These are phyloP conservation scores for Brachionus plicatilis DNA, from an alignment of 1,140 invertebrate genomes.

Conservation along the genomic window DNA sequence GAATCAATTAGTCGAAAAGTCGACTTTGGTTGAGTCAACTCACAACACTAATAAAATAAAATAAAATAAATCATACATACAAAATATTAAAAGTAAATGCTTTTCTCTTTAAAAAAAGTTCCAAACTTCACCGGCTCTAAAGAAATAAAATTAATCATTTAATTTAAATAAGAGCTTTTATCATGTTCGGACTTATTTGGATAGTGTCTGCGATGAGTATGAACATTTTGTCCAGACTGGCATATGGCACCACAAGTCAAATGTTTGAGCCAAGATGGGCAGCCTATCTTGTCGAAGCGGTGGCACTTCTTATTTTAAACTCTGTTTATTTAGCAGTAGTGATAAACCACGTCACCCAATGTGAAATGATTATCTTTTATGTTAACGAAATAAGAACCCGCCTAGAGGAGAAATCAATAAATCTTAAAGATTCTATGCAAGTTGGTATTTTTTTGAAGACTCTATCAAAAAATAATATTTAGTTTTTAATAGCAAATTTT, in stretches of 20 bases:
- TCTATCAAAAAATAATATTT: not conserved
- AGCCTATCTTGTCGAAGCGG: conserved; percentile 47
- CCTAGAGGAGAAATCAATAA: conserved; percentile 53
- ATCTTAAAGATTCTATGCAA: conserved; percentile 54
- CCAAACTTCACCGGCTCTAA: no score
- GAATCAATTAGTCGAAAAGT: no score
- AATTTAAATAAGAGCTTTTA: conserved; percentile 42
- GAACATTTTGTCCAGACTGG: conserved; percentile 49
- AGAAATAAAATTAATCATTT: not conserved
- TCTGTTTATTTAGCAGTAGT: conserved; percentile 52
- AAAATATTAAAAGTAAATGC: no score
- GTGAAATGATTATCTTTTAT: conserved; percentile 55
- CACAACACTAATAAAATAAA: not conserved
- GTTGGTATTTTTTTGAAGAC: conserved; percentile 43
- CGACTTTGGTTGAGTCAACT: no score
- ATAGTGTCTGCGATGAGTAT: conserved; percentile 47
- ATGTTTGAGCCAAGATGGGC: conserved; percentile 44
- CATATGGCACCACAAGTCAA: conserved; percentile 43
- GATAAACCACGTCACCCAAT: conserved; percentile 55
- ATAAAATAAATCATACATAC: no score
- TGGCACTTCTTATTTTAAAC: conserved; percentile 49
- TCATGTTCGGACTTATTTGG: conserved; percentile 48
- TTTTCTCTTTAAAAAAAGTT: no score
- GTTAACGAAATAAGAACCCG: conserved; percentile 48
- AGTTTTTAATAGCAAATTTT: conserved; percentile 32